These are phyloP conservation scores for Metellina segmentata DNA, from an alignment of 2,888 invertebrate species.

Conservation along the genomic window DNA sequence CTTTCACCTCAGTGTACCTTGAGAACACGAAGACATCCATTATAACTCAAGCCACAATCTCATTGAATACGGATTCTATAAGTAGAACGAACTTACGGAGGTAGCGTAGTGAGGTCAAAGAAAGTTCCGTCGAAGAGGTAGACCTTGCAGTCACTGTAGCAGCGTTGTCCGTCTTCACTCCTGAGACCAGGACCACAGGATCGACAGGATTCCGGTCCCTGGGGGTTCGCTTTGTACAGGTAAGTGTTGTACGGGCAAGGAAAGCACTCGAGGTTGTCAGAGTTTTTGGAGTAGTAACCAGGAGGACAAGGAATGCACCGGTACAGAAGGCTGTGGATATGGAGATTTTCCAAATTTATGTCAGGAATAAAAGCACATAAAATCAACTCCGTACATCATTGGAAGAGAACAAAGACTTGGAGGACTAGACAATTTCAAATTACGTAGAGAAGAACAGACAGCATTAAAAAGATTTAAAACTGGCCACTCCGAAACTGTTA, in stretches of 20 bases:
- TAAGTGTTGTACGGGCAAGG: constrained; percentile 82
- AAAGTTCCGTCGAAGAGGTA: constrained; percentile 79
- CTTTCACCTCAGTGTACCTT: constrained; percentile 81
- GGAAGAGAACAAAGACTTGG: no score
- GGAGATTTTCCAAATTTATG: no score
- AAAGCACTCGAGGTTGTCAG: constrained; percentile 81
- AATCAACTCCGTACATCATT: no score
- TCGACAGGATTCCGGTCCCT: constrained; percentile 82
- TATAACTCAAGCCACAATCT: no score
- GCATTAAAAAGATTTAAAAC: no score
- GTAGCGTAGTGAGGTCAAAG: constrained; percentile 81
- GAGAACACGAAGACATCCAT: constrained; percentile 8
- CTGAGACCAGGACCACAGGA: constrained; percentile 83
- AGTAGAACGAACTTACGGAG: constrained; percentile 79
- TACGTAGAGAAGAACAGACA: no score
- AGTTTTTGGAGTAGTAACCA: constrained; percentile 82
- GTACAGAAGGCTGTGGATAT: constrained; percentile 49
- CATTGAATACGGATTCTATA: not conserved
- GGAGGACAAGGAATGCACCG: constrained; percentile 83
- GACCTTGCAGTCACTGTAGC: constrained; percentile 82
- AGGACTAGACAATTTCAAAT: no score
- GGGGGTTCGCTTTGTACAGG: constrained; percentile 79
- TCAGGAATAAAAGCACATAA: no score
- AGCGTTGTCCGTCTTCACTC: constrained; percentile 81
- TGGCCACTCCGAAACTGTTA: no score